These are phyloP conservation scores for Drosophila melanosoma DNA, from an alignment of 2,888 invertebrate genomes.

Conservation along the genomic window DNA sequence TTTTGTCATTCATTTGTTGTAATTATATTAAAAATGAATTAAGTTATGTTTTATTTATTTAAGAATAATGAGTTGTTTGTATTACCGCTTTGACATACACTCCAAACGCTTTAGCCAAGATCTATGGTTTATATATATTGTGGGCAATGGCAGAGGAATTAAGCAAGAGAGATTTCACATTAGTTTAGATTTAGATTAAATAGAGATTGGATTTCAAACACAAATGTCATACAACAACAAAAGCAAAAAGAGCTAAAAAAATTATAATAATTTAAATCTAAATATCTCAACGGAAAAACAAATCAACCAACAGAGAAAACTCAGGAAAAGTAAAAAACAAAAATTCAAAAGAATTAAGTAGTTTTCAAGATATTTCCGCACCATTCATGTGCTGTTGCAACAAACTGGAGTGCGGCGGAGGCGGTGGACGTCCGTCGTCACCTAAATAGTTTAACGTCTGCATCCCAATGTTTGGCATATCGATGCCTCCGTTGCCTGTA, in stretches of 20 bases:
- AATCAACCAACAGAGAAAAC: not conserved
- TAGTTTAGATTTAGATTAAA: constrained; percentile 47
- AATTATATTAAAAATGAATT: not conserved
- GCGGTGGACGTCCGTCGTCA: constrained; percentile 89
- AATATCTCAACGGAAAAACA: constrained; percentile 15
- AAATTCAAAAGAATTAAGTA: constrained; percentile 19
- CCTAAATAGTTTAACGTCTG: constrained; percentile 73
- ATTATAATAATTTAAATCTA: constrained; percentile 10
- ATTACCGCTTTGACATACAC: constrained; percentile 60
- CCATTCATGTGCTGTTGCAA: constrained; percentile 88
- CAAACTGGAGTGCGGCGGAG: constrained; percentile 89
- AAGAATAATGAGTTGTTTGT: constrained; percentile 30
- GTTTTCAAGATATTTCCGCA: constrained; percentile 62
- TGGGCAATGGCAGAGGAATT: constrained; percentile 33
- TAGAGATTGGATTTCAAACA: constrained; percentile 20
- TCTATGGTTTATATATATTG: constrained; percentile 45
- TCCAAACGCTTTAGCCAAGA: constrained; percentile 66
- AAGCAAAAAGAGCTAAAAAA: constrained; percentile 19
- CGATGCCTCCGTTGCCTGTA: constrained; percentile 80
- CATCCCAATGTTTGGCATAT: constrained; percentile 61
- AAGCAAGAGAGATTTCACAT: constrained; percentile 65
- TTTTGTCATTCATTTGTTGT: not conserved
- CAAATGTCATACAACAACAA: constrained; percentile 40
- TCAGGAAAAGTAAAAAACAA: constrained; percentile 14
- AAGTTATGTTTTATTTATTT: not conserved